These are phyloP conservation scores for Pseudoatta argentina DNA, from an alignment of 1,140 invertebrate genomes.

Conservation along the genomic window DNA sequence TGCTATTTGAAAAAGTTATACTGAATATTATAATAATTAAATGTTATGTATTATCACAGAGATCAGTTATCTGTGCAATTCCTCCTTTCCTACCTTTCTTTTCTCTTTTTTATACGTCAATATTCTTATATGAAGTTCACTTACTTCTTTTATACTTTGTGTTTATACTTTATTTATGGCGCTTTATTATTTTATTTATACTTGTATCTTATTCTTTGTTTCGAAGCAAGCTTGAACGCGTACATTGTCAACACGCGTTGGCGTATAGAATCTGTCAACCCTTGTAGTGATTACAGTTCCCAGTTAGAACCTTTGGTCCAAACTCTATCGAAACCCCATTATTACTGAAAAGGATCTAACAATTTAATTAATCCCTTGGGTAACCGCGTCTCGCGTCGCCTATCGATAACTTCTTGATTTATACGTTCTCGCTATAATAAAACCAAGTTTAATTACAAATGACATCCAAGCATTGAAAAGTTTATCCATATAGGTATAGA, in stretches of 20 bases:
- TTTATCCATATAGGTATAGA: slow-evolving; percentile 1
- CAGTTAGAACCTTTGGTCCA: background rate
- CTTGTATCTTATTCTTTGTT: background rate
- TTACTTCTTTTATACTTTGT: background rate
- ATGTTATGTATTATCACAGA: background rate
- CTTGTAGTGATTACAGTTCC: background rate
- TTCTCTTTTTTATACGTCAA: background rate
- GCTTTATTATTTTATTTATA: too few species aligned
- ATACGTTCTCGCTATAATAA: slow-evolving; percentile 1
- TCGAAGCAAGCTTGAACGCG: background rate
- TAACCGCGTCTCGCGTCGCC: background rate
- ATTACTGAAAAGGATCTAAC: slow-evolving; percentile 21
- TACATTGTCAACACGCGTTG: background rate
- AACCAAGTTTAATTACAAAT: slow-evolving; percentile 37
- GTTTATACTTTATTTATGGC: background rate
- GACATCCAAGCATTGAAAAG: background rate
- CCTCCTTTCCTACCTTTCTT: background rate
- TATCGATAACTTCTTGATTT: slow-evolving; percentile 25
- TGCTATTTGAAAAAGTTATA: background rate
- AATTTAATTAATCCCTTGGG: slow-evolving; percentile 44
- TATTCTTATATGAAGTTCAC: background rate
- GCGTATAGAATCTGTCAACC: background rate
- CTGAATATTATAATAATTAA: background rate
- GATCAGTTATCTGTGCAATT: too few species aligned
- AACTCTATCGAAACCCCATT: background rate